Conservation (phyloP, 2,888 invertebrate genomes). For the Petrolisthes manimaculis region DNA sequence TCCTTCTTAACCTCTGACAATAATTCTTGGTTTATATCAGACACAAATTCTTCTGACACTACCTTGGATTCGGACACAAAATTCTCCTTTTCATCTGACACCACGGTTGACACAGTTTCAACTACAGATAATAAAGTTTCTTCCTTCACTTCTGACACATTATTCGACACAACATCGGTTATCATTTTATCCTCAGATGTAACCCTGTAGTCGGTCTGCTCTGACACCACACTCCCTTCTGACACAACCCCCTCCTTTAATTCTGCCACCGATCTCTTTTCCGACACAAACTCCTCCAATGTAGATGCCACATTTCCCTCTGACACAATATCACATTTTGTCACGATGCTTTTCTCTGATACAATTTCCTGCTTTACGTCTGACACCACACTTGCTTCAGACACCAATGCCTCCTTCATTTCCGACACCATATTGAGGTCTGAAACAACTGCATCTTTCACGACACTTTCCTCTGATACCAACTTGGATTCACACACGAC, state of each 20-base stretch:
- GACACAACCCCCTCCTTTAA: neutral
- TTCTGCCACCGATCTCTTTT: neutral
- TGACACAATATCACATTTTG: neutral
- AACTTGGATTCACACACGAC: too few relatives aligned
- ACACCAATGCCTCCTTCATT: neutral
- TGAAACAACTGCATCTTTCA: too few relatives aligned
- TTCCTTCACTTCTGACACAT: neutral
- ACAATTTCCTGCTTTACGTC: neutral
- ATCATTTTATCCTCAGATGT: too few relatives aligned
- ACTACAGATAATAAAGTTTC: neutral
- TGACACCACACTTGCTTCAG: neutral
- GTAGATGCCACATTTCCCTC: neutral
- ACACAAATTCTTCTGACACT: neutral
- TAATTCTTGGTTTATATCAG: neutral
- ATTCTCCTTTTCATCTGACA: neutral
- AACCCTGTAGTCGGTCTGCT: neutral
- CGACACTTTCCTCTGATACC: too few relatives aligned
- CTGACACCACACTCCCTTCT: neutral
- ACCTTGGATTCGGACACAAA: neutral
- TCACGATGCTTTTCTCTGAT: neutral
- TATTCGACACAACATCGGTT: neutral
- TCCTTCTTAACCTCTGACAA: neutral
- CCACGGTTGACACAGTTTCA: neutral
- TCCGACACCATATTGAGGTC: too few relatives aligned
- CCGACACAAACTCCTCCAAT: too few relatives aligned